These are phyloP conservation scores for Spinus pinus DNA, from an alignment of 2,797 vertebrate genomes.

Conservation along the genomic window DNA sequence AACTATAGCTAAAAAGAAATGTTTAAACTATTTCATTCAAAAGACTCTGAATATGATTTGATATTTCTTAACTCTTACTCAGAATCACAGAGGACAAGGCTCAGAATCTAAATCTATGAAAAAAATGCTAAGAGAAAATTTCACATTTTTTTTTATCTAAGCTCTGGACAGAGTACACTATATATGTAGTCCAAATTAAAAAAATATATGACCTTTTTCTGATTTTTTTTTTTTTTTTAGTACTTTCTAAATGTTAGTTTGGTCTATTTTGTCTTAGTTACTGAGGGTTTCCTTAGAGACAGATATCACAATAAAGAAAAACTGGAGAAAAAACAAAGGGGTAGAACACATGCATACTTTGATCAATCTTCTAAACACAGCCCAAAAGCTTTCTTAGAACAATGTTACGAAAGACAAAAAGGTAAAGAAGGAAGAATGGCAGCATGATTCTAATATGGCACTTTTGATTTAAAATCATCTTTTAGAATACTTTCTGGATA, in stretches of 20 bases:
- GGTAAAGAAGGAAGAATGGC: neutral
- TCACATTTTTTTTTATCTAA: neutral
- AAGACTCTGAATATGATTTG: neutral
- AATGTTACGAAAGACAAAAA: neutral
- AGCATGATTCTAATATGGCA: neutral
- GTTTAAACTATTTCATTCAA: neutral
- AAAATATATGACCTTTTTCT: accelerated
- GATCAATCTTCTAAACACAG: neutral
- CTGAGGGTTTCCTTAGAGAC: neutral
- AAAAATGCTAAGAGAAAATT: neutral
- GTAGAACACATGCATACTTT: neutral
- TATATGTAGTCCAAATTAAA: neutral
- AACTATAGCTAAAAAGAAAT: neutral
- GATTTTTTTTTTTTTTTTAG: neutral
- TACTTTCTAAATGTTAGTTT: neutral
- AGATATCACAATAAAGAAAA: neutral
- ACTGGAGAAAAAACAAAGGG: neutral
- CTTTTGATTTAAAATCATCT: neutral
- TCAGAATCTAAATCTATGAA: neutral
- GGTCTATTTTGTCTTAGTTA: neutral
- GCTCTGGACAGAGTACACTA: neutral
- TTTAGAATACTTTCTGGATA: neutral
- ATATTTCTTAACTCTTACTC: neutral
- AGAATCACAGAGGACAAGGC: neutral
- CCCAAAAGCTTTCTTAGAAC: neutral